Percentiles rank a stretch among this genome's conserved stretches.
Evolutionary conservation across 2,888 invertebrate genomes (phyloP).

Genomic region (Eupeodes luniger): DNA sequence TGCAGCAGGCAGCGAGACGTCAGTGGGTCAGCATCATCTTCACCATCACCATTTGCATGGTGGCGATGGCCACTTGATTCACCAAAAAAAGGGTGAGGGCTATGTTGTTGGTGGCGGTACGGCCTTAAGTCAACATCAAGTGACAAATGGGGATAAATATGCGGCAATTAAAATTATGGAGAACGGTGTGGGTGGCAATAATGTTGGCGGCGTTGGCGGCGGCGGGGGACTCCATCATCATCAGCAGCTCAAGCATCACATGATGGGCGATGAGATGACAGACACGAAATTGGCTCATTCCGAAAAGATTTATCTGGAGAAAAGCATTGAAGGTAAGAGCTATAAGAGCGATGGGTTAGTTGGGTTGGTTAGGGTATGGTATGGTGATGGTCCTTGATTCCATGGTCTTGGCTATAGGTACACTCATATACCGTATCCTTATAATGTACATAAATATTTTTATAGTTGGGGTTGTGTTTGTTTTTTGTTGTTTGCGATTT

Average conservation of each 20-base stretch:
- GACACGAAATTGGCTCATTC: conserved; percentile 77
- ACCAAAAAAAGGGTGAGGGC: conserved; percentile 64
- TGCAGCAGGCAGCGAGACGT: conserved; percentile 67
- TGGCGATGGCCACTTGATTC: conserved; percentile 63
- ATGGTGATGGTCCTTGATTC: conserved; percentile 3
- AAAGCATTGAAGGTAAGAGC: conserved; percentile 78
- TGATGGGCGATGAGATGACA: conserved; percentile 71
- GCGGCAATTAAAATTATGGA: conserved; percentile 74
- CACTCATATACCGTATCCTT: not conserved
- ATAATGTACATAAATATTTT: not conserved
- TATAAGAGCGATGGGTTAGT: not conserved
- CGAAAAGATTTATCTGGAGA: conserved; percentile 79
- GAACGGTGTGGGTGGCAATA: conserved; percentile 77
- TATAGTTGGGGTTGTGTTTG: not conserved
- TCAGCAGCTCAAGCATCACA: conserved; percentile 64
- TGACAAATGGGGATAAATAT: conserved; percentile 73
- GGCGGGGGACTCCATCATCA: conserved; percentile 64
- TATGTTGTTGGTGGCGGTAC: conserved; percentile 63
- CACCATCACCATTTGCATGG: conserved; percentile 69
- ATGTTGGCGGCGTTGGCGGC: conserved; percentile 38
- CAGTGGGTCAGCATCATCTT: conserved; percentile 68
- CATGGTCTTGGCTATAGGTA: not conserved
- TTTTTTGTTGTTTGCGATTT: conserved; percentile 18
- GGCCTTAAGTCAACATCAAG: conserved; percentile 63
- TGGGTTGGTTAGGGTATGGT: no score